These are phyloP conservation scores for Drosophila navojoa DNA, from an alignment of 1,140 invertebrate species.

Conservation along the genomic window DNA sequence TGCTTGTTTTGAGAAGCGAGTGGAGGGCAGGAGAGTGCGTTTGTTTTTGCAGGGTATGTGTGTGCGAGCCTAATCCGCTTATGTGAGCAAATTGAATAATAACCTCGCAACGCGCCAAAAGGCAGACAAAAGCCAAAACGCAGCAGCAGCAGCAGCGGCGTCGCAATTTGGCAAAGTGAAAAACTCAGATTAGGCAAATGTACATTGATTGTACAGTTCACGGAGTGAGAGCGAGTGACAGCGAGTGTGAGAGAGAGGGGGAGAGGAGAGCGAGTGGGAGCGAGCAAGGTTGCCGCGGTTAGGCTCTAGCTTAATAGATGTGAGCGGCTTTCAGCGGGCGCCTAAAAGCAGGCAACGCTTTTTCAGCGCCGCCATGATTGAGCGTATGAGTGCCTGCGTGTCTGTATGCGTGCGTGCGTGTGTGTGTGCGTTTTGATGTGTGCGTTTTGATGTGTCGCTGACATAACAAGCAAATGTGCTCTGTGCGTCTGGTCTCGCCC, in stretches of 20 bases:
- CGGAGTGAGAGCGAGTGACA: neutral
- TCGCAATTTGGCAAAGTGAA: constrained; percentile 35
- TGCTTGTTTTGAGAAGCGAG: constrained; percentile 32
- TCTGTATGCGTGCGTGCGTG: neutral
- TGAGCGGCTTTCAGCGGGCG: constrained; percentile 25
- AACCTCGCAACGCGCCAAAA: constrained; percentile 29
- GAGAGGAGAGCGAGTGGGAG: neutral
- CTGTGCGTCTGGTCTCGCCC: constrained; percentile 34
- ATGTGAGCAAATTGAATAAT: constrained; percentile 49
- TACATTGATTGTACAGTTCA: constrained; percentile 18
- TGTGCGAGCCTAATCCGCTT: constrained; percentile 45
- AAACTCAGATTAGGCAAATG: constrained; percentile 46
- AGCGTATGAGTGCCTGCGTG: neutral
- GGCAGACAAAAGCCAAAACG: constrained; percentile 22
- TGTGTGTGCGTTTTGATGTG: neutral
- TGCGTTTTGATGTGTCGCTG: constrained; percentile 19
- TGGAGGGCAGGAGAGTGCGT: neutral
- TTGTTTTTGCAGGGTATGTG: constrained; percentile 2
- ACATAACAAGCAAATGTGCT: constrained; percentile 45
- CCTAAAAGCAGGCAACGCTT: constrained; percentile 50
- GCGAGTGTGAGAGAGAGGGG: neutral
- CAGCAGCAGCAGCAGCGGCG: neutral
- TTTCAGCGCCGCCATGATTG: constrained; percentile 22
- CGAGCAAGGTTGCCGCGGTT: neutral
- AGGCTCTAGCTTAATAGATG: neutral